phyloP scores from a whole-genome alignment of 2,797 vertebrate genomes.

The Chelon auratus region DNA sequence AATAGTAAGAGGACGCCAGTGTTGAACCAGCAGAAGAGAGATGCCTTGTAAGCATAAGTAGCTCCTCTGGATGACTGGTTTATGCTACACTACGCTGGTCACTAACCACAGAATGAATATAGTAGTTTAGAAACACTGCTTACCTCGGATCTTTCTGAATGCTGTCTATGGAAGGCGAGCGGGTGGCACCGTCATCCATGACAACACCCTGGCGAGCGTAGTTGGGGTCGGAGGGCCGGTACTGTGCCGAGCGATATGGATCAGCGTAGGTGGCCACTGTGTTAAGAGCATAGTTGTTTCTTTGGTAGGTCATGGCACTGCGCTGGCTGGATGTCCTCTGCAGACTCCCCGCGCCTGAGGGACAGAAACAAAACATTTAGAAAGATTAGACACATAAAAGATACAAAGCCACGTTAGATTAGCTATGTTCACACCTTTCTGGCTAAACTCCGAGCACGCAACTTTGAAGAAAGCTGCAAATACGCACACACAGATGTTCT shows the following conservation, averaged over 20 bases:
- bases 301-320: constrained; percentile 95
- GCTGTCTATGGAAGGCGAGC: constrained; percentile 97
- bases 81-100: constrained; percentile 9
- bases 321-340: constrained; percentile 95
- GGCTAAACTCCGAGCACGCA: constrained; percentile 26
- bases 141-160: constrained; percentile 99
- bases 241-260: constrained; percentile 88
- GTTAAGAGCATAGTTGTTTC: constrained; percentile 91
- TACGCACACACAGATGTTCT: constrained; percentile 73
- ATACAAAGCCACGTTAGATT: constrained; percentile 28
- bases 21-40: constrained; percentile 76
- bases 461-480: constrained; percentile 57
- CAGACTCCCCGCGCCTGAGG: constrained; percentile 92
- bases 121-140: constrained; percentile 45
- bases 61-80: constrained; percentile 46
- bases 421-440: constrained; percentile 44
- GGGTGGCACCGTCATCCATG: constrained; percentile 89
- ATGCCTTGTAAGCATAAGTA: constrained; percentile 62
- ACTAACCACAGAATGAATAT: constrained; percentile 29
- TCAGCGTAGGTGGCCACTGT: constrained; percentile 89
- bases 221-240: constrained; percentile 87
- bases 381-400: constrained; percentile 6
- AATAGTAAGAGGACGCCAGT: constrained; percentile 71
- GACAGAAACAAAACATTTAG: constrained; percentile 27
- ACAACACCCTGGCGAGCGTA: constrained; percentile 84